These are phyloP conservation scores for Dallia pectoralis DNA, from an alignment of 2,797 vertebrate species.

Conservation along the genomic window DNA sequence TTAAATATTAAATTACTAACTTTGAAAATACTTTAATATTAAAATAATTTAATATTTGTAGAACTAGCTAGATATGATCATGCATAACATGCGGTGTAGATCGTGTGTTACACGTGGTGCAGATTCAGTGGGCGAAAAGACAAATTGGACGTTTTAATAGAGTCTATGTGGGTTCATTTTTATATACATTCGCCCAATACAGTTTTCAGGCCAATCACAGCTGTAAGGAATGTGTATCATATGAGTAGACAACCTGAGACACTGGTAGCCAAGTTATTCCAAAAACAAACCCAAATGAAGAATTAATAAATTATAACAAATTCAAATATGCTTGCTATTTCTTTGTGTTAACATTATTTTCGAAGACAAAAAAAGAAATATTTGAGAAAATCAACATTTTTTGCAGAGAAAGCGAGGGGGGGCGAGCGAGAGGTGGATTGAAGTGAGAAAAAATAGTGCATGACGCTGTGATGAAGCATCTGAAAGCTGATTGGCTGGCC, in stretches of 20 bases:
- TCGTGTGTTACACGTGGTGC: not conserved
- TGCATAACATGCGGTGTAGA: too few species aligned
- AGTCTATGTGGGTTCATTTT: too few species aligned
- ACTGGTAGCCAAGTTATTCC: not conserved
- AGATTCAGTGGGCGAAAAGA: not conserved
- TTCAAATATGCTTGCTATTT: not conserved
- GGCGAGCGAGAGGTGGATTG: not conserved
- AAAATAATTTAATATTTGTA: not conserved
- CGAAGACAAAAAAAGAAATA: not conserved
- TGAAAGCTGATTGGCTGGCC: slow-evolving; percentile 4
- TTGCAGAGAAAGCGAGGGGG: slow-evolving; percentile 1
- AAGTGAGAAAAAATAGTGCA: slow-evolving; percentile 1
- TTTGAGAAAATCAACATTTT: not conserved
- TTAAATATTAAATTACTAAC: not conserved
- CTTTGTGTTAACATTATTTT: not conserved
- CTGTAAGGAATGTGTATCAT: not conserved
- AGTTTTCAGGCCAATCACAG: not conserved
- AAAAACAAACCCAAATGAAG: not conserved
- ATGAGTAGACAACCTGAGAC: not conserved
- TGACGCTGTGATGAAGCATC: slow-evolving; percentile 6
- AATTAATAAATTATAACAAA: not conserved
- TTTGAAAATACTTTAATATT: too few species aligned
- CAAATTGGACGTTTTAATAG: not conserved
- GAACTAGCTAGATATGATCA: not conserved
- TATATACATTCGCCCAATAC: not conserved